A percentile compares a stretch with the other conserved stretches of the same genome.
phyloP scores from a whole-genome alignment of 2,113 vertebrate genomes.

The Muntiacus reevesi region DNA sequence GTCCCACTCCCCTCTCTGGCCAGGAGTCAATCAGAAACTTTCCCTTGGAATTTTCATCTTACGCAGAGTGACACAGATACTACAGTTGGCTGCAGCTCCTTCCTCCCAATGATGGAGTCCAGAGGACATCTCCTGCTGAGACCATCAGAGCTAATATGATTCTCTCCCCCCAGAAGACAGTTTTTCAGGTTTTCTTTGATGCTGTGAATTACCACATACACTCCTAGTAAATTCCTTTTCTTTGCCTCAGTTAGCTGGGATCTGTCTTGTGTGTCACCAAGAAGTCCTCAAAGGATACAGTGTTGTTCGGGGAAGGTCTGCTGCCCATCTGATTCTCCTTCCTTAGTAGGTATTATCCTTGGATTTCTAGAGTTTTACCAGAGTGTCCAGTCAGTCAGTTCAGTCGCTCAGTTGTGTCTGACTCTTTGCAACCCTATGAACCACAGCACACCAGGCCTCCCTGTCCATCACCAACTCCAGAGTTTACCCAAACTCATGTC shows the following conservation, averaged over 20 bases:
- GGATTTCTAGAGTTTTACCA: background rate
- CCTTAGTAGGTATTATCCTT: background rate
- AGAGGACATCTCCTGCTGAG: background rate
- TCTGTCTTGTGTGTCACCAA: background rate
- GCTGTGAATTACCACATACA: background rate
- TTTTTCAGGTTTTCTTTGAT: background rate
- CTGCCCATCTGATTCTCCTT: background rate
- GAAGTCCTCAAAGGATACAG: background rate
- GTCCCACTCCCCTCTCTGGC: background rate
- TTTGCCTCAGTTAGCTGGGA: background rate
- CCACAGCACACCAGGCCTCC: background rate
- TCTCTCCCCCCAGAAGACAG: background rate
- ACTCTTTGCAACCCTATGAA: background rate
- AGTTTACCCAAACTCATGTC: background rate
- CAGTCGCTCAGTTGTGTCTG: rapidly evolving
- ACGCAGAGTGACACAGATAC: background rate
- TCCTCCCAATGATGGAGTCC: background rate
- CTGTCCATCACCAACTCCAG: background rate
- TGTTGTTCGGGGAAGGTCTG: background rate
- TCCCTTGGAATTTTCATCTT: background rate
- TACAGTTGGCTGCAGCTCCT: background rate
- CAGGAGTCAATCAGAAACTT: background rate
- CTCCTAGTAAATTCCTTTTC: background rate
- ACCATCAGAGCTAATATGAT: background rate
- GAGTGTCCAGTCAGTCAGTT: background rate